These are phyloP conservation scores for Ovibos moschatus DNA, from an alignment of 2,113 vertebrate species.

Conservation along the genomic window DNA sequence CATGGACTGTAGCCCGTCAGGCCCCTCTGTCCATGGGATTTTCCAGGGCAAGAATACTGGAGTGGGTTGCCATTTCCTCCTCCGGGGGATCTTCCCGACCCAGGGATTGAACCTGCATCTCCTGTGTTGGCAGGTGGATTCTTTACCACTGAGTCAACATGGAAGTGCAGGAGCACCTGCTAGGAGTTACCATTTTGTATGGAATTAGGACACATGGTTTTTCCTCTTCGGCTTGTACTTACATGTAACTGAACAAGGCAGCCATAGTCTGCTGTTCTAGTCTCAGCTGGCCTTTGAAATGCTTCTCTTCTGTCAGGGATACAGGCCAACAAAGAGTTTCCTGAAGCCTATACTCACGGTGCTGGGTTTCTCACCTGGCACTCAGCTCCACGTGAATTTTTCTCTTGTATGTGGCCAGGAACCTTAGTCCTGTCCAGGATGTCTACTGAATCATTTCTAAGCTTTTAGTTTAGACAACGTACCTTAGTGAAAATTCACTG, in stretches of 20 bases:
- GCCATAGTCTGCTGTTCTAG: neutral
- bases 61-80: neutral
- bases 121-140: neutral
- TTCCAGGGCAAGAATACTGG: neutral
- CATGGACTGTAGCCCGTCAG: accelerated
- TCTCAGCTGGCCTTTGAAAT: neutral
- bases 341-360: neutral
- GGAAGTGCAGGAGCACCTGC: neutral
- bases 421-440: neutral
- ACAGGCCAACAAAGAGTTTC: neutral
- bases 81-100: neutral
- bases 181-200: neutral
- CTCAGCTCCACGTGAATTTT: neutral
- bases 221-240: neutral
- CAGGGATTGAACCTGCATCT: neutral
- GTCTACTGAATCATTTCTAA: neutral
- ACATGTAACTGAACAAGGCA: neutral
- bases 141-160: neutral
- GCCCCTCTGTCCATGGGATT: neutral
- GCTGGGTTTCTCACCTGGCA: neutral
- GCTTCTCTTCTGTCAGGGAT: neutral
- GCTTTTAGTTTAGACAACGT: neutral
- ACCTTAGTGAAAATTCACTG: neutral
- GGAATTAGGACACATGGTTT: neutral
- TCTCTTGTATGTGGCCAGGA: neutral